Conservation (phyloP, 2,113 vertebrate species). For the Eubucco bourcierii region DNA sequence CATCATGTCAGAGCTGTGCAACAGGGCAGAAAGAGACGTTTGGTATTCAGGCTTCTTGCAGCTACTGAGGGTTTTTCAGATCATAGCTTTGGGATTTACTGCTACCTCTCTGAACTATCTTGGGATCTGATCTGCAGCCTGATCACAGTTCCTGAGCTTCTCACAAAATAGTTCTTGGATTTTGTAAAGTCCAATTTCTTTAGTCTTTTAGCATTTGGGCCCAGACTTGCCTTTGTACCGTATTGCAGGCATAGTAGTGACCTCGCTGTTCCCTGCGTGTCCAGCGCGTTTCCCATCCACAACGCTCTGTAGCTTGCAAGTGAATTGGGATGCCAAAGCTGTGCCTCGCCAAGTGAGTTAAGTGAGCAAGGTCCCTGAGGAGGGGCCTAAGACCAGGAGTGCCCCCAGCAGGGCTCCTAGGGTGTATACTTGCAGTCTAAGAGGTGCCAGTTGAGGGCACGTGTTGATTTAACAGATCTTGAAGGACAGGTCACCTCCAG, state of each 20-base stretch:
- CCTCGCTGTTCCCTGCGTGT: not conserved
- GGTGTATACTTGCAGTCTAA: rapidly evolving
- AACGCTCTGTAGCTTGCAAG: not conserved
- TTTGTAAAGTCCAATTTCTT: not conserved
- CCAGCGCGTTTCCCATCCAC: not conserved
- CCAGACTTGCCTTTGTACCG: not conserved
- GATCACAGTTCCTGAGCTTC: not conserved
- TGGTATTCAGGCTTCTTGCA: not conserved
- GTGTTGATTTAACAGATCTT: not conserved
- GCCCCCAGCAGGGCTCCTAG: not conserved
- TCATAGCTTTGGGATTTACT: not conserved
- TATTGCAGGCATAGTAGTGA: not conserved
- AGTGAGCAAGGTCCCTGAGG: not conserved
- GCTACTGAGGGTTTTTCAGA: not conserved
- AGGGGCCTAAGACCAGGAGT: not conserved
- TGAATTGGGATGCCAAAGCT: not conserved
- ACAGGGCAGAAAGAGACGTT: not conserved
- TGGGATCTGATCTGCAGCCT: not conserved
- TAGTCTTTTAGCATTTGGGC: not conserved
- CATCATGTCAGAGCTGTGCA: rapidly evolving
- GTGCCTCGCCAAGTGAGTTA: not conserved
- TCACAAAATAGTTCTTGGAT: not conserved
- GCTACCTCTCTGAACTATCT: not conserved
- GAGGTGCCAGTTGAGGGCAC: not conserved
- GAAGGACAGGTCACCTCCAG: not conserved